These are phyloP conservation scores for Apodemia zela DNA, from an alignment of 2,888 invertebrate genomes.

Conservation along the genomic window DNA sequence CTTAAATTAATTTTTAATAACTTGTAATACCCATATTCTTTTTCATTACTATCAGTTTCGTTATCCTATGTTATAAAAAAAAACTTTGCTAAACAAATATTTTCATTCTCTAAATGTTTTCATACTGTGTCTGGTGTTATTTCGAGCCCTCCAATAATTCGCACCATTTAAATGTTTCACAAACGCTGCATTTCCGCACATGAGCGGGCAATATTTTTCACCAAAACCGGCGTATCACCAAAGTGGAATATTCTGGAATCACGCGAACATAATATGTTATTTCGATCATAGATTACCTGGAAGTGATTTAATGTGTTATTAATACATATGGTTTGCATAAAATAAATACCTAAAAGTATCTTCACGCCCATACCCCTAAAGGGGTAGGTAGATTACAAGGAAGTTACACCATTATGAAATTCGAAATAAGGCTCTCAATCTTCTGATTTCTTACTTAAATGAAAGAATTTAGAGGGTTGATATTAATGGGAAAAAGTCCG, in stretches of 20 bases:
- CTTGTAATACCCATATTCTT: too few relatives aligned
- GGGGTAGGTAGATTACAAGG: too few relatives aligned
- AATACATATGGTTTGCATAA: not conserved
- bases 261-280: constrained; percentile 24
- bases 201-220: constrained; percentile 29
- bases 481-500: too few relatives aligned
- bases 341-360: too few relatives aligned
- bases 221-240: constrained; percentile 27
- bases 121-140: constrained; percentile 1
- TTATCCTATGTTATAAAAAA: too few relatives aligned
- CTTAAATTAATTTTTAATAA: too few relatives aligned
- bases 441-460: too few relatives aligned
- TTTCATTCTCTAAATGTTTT: constrained; percentile 4
- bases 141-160: constrained; percentile 18
- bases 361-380: too few relatives aligned
- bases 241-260: constrained; percentile 30
- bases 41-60: too few relatives aligned
- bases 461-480: too few relatives aligned
- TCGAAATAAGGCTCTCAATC: too few relatives aligned
- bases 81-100: constrained; percentile 9
- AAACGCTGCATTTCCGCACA: constrained; percentile 29
- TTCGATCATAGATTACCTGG: constrained; percentile 20
- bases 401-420: too few relatives aligned
- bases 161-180: constrained; percentile 24
- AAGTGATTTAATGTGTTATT: not conserved